Conservation (phyloP, 2,888 invertebrate genomes). For the Lumbricus terrestris region DNA sequence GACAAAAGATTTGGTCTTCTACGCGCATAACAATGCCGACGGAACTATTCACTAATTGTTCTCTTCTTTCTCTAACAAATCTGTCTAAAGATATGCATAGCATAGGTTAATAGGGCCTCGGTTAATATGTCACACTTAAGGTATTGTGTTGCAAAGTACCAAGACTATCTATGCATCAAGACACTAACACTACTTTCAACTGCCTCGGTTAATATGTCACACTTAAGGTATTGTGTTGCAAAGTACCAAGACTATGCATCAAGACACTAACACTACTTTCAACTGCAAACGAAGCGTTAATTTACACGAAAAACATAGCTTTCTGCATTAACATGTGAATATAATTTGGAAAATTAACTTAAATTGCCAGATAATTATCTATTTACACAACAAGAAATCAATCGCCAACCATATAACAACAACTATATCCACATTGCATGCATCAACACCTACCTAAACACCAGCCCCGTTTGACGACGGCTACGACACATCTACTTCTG, state of each 20-base stretch:
- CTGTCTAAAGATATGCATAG: no score
- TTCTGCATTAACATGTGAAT: background rate
- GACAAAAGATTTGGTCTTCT: background rate
- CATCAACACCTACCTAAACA: background rate
- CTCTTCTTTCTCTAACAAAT: background rate
- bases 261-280: background rate
- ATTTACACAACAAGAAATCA: background rate
- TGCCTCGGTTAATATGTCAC: background rate
- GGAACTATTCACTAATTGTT: background rate
- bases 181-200: background rate
- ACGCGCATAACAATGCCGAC: background rate
- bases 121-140: no score
- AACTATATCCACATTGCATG: background rate
- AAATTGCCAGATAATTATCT: background rate
- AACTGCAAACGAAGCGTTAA: background rate
- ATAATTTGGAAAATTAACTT: background rate
- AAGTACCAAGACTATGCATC: background rate
- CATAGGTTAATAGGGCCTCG: no score
- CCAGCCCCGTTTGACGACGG: background rate
- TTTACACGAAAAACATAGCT: background rate
- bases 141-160: background rate
- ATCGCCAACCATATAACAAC: background rate
- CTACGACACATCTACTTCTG: background rate
- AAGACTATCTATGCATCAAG: background rate
- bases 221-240: background rate